Evolutionary conservation across 2,888 invertebrate species (phyloP), one percentile per base, ranked within the genome.

Genomic region (Agrotis clavis): DNA sequence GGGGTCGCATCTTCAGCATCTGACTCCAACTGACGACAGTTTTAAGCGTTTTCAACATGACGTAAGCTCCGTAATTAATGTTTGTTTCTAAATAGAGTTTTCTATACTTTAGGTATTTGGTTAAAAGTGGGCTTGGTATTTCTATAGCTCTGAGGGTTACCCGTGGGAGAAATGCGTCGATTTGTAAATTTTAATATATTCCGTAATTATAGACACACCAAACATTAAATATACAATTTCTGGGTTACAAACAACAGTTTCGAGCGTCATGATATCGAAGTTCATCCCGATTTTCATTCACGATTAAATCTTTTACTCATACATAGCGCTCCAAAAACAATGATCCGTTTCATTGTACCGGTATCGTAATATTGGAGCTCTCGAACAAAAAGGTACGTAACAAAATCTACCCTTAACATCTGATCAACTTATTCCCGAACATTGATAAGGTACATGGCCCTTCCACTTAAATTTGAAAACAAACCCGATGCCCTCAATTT

Each of bases 1-100:
- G 92, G 85, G 94, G 94, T 92, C 94, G 94, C 93, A 92, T 94
- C 94, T 94, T 91, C 91, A 92, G 87, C 89, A 82, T 87, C 88
- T 90, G 90, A 90, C 90, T 89, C 88, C 79, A 77, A 82, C 87
- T 88, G 92, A 88, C 87, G 90, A 91, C 91, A 90, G 92, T 86
- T 91, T 93, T 91, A 92, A 92, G 87, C 89, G 86, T 87, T 88
- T 87, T 82, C 85, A 88, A 87, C 87, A 86, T 87, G 85, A 88
- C 85, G 86, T 88, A 89, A 90, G 89, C 86, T 82, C 78, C 68
- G 89, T 91, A 90, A 91, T 91, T 92, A 91, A 88, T 87, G 86
- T 89, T 90, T 88, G 85, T 88, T 85, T 67, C 41, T 77, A 69
- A 64, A 67, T 69, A 72, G 61, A 47, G 59, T 71, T 67, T 64